Evolutionary conservation across 2,888 invertebrate species (phyloP).

Genomic region (Amphimallon solstitiale): DNA sequence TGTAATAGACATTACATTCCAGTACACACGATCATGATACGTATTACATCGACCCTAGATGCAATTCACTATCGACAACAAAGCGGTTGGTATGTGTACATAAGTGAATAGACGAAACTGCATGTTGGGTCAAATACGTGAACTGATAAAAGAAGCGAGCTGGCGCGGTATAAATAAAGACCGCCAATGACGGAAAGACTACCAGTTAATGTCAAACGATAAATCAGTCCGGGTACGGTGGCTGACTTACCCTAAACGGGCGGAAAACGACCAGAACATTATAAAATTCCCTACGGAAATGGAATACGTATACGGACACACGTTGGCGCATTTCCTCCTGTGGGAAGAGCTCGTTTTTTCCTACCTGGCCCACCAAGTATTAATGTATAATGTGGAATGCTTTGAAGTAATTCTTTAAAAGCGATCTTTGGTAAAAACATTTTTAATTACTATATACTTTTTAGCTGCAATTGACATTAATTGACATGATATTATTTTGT

Average conservation of each 20-base stretch:
- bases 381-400: not conserved
- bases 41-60: not conserved
- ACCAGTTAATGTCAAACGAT: constrained; percentile 4
- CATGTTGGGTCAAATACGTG: not conserved
- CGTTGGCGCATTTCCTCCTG: no score
- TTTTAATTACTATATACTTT: no score
- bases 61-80: not conserved
- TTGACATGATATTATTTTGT: no score
- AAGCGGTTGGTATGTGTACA: no score
- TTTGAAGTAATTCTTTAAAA: constrained; percentile 7
- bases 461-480: no score
- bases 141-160: not conserved
- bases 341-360: constrained; percentile 4
- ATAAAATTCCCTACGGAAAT: no score
- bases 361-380: constrained; percentile 17
- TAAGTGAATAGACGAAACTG: no score
- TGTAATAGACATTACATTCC: no score
- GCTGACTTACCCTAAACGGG: not conserved
- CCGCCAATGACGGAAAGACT: constrained; percentile 11
- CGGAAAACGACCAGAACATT: no score
- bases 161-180: constrained; percentile 5
- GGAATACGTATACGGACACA: no score
- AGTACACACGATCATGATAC: no score
- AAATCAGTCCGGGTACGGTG: constrained; percentile 9
- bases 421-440: no score